Evolutionary conservation across 2,113 vertebrate species (phyloP).

Genomic region (Azemiops feae): DNA sequence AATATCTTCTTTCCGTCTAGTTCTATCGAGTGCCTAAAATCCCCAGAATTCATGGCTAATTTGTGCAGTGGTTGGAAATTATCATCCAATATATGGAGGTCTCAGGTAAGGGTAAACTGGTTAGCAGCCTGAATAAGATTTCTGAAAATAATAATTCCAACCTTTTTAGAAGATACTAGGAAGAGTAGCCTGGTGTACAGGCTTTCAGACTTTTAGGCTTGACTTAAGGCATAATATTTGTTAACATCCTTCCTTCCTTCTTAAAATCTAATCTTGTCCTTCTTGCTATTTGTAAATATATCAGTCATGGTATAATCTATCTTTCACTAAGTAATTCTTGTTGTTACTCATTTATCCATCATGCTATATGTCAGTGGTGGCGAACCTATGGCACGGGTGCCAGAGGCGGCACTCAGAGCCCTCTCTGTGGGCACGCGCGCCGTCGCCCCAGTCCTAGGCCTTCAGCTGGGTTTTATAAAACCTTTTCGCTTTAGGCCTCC

Average conservation of each 20-base stretch:
- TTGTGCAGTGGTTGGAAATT: neutral
- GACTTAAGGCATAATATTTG: rapidly evolving
- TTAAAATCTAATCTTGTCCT: neutral
- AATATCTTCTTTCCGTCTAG: neutral
- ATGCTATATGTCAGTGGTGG: too few species aligned
- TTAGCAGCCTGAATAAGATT: neutral
- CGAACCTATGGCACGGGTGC: too few species aligned
- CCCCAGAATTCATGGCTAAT: neutral
- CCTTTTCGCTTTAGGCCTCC: too few species aligned
- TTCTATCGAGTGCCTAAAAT: neutral
- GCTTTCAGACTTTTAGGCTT: neutral
- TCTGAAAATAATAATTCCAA: neutral
- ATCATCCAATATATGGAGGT: neutral
- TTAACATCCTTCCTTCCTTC: too few species aligned
- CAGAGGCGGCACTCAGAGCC: too few species aligned
- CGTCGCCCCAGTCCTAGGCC: too few species aligned
- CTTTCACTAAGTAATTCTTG: neutral
- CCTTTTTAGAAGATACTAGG: neutral
- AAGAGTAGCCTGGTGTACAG: neutral
- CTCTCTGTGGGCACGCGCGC: too few species aligned
- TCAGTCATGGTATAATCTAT: neutral
- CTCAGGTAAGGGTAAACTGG: neutral
- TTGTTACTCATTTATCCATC: neutral
- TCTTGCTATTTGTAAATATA: neutral
- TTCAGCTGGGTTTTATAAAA: too few species aligned